Evolutionary conservation across 2,888 invertebrate genomes (phyloP), one percentile per base, ranked within the genome.

Genomic region (Apodemia hepburni): DNA sequence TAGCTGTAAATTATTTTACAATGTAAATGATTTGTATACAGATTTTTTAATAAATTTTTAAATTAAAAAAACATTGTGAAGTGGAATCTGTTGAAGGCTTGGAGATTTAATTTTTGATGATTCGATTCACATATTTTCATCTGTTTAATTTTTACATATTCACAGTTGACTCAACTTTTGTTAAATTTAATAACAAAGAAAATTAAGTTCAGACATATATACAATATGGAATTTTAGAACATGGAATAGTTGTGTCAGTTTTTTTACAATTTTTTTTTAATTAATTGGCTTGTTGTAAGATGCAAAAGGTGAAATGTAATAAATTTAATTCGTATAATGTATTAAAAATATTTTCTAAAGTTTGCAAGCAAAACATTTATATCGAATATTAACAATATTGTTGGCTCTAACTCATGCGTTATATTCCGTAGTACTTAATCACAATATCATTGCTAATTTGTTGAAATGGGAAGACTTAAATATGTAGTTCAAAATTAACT

Each of bases 71-170:
- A 15, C 7, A 66, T 66, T 58, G 62, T 70, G 65, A 68, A 66
- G 81, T 85, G 76, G 68, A 81, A 71, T 85, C 86, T 85, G 87
- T 76, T 82, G 81, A 76, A 81, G 72, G 86, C 84, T 90, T 77
- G 87, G 76, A 85, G 88, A 81, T 81, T 71, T 72, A 71, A 67
- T 59, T 67, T 67, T 75, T 63, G 67, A 71, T 73, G 70, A 75
- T 77, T 84, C 83, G 83, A 83, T 83, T 82, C 82, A 84, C 86
- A 85, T 22, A 22, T 22, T 85, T 76, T 83, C 84, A 87, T 84
- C 58, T n/a, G 27, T 58, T 58, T 81, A 79, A 69, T 29, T 70
- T 70, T 76, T 75, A 80, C 76, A 82, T 75, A 73, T 68, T 67
- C 72, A 80, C 74, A 75, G 61, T 76, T 66, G 66, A 64, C 54